These are phyloP conservation scores for Dolomedes plantarius DNA, from an alignment of 2,888 invertebrate genomes.

Conservation along the genomic window DNA sequence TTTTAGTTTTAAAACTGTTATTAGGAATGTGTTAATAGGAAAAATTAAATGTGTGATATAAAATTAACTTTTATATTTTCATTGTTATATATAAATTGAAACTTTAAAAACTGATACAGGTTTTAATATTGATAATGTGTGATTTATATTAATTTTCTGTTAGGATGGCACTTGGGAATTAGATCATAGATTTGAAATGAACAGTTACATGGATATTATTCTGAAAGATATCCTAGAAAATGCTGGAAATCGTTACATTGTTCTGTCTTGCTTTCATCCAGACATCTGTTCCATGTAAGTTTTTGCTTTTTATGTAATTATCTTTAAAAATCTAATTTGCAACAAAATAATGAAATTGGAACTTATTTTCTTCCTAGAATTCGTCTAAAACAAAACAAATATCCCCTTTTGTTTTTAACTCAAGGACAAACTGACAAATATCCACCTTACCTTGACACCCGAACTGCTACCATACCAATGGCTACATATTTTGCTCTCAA, in stretches of 20 bases:
- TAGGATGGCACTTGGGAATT: conserved; percentile 90
- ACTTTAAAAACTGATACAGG: too few relatives aligned
- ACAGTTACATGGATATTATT: conserved; percentile 91
- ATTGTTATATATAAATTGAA: too few relatives aligned
- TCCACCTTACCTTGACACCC: conserved; percentile 88
- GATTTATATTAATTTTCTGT: too few relatives aligned
- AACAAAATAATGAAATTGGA: too few relatives aligned
- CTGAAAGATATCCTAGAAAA: conserved; percentile 88
- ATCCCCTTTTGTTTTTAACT: conserved; percentile 96
- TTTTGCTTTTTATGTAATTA: conserved; percentile 13
- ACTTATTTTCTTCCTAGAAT: conserved; percentile 79
- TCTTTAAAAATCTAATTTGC: too few relatives aligned
- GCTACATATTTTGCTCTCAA: conserved; percentile 89
- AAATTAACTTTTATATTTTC: too few relatives aligned
- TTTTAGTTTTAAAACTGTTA: too few relatives aligned
- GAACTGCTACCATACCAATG: conserved; percentile 87
- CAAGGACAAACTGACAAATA: conserved; percentile 85
- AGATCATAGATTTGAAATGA: conserved; percentile 90
- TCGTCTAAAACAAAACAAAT: conserved; percentile 95
- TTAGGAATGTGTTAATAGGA: too few relatives aligned
- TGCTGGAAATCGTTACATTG: conserved; percentile 87
- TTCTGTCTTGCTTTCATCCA: conserved; percentile 96
- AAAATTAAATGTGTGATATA: too few relatives aligned
- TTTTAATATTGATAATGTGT: too few relatives aligned
- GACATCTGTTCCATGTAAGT: conserved; percentile 92